Evolutionary conservation across 2,888 invertebrate genomes (phyloP), one percentile per base, ranked within the genome.

Genomic region (Heliconius hortense): DNA sequence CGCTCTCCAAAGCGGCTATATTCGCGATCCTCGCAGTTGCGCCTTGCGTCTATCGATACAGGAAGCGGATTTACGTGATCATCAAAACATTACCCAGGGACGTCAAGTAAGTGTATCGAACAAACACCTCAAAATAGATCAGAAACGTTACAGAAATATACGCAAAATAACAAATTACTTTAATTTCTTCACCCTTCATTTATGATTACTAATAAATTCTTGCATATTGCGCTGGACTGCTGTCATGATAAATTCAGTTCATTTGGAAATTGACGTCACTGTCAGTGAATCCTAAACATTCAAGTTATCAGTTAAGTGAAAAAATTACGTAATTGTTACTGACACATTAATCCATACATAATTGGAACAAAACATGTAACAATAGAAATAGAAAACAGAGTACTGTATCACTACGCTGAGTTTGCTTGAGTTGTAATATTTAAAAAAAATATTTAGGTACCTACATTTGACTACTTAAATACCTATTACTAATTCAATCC

Each of bases 1-100:
- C 96, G 80, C 92, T 96, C 78, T 91, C 96, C 66, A 95, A 97
- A 90, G 96, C 96, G 87, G 96, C 97, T 80, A 96, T 96, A 88
- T 96, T 97, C 77, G 94, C 97, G 76, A 86, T 94, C 62, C 93
- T 94, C 81, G 93, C 94, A 77, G 89, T 94, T 84, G 92, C 93
- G 81, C 93, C 95, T 80, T 93, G 95, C 82, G 87, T 95, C 80
- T 94, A 94, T 86, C 91, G 93, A 81, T 94, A 95, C 86, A 93
- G 95, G 84, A 94, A 91, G 80, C 87, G 94, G 87, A 90, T 96
- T 84, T 95, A 95, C 86, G 95, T 96, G 81, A 91, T 96, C 80
- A 90, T 94, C 88, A 96, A 94, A 88, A 96, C 96, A 60, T 88
- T 96, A 72, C 95, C 95, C 35, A 93, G 96, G 85, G 96, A 96